Percentiles rank a stretch among this genome's conserved stretches.
These are phyloP conservation scores for Tiliqua scincoides DNA, from an alignment of 2,113 vertebrate genomes.

Conservation along the genomic window DNA sequence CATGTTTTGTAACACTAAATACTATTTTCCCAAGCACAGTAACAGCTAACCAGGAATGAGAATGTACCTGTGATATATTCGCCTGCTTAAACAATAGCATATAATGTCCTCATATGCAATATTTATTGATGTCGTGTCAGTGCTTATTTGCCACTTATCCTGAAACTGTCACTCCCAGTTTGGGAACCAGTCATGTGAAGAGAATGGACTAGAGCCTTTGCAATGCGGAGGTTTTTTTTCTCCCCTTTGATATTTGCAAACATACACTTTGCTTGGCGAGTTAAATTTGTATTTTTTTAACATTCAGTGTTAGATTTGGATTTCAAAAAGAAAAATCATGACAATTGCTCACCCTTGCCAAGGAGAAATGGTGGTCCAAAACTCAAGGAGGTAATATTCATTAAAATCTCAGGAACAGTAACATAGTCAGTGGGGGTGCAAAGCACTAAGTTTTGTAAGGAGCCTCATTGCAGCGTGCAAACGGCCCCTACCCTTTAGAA, in stretches of 20 bases:
- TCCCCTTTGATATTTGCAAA: too few species aligned
- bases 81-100: constrained; percentile 53
- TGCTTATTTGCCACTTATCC: constrained; percentile 47
- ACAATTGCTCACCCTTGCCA: background rate
- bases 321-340: background rate
- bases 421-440: too few species aligned
- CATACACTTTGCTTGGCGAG: constrained; percentile 18
- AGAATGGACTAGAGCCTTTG: background rate
- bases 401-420: background rate
- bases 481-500: too few species aligned
- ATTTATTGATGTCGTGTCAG: constrained; percentile 43
- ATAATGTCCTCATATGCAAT: constrained; percentile 24
- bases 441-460: too few species aligned
- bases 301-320: background rate
- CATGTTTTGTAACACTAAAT: constrained; percentile 48
- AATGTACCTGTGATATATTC: constrained; percentile 61
- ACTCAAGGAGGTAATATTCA: background rate
- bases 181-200: constrained; percentile 2
- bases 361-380: background rate
- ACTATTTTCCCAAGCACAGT: constrained; percentile 48
- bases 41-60: constrained; percentile 50
- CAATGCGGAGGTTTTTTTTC: background rate
- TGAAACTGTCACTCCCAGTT: constrained; percentile 52
- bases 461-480: too few species aligned
- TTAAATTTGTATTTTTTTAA: constrained; percentile 37